Conservation (phyloP, 2,797 vertebrate species). For the Anabacerthia variegaticeps region DNA sequence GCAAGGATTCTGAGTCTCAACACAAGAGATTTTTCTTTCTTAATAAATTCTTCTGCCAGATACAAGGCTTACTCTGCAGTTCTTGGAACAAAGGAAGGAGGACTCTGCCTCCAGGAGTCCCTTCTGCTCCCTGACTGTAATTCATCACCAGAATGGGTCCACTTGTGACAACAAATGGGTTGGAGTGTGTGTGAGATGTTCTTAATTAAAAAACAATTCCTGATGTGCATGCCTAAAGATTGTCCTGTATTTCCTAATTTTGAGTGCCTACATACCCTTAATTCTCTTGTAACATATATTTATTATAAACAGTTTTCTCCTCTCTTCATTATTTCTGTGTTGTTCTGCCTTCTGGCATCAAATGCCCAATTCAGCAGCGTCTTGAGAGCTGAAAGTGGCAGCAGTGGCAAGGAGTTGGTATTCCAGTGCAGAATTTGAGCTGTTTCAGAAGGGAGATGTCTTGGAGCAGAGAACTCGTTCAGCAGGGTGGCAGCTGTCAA, state of each 20-base stretch:
- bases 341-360: not conserved
- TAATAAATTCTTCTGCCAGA: not conserved
- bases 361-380: not conserved
- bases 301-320: not conserved
- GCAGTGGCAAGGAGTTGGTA: not conserved
- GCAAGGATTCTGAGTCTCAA: not conserved
- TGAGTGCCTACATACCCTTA: not conserved
- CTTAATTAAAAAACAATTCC: not conserved
- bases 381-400: not conserved
- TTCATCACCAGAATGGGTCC: not conserved
- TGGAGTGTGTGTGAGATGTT: not conserved
- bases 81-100: not conserved
- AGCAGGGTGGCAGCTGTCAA: constrained; percentile 21
- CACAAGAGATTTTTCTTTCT: not conserved
- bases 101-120: not conserved
- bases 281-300: not conserved
- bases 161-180: not conserved
- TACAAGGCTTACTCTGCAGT: not conserved
- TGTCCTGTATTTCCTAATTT: not conserved
- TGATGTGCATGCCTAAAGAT: not conserved
- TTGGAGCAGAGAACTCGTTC: not conserved
- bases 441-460: not conserved
- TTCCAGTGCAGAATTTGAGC: not conserved
- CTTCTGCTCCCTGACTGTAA: not conserved
- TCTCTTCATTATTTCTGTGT: not conserved